Conservation (phyloP, 2,888 invertebrate species). For the Myathropa florea region DNA sequence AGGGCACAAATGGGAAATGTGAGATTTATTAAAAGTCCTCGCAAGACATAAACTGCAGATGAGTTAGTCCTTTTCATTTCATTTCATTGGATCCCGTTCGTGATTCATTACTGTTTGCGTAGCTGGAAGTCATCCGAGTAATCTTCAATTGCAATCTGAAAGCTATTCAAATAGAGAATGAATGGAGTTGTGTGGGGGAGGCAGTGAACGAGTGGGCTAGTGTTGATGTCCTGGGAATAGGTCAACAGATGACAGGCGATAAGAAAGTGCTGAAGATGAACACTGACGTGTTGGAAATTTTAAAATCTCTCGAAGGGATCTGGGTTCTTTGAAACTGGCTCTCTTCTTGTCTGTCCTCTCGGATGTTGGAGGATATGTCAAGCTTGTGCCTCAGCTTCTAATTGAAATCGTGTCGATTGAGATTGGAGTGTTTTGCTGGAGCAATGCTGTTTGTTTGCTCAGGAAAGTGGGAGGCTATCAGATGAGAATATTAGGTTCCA, state of each 20-base stretch:
- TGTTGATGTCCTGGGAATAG: conserved; percentile 44
- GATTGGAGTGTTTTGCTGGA: background rate
- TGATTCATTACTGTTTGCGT: conserved; percentile 68
- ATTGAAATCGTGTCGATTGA: conserved; percentile 42
- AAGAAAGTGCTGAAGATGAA: conserved; percentile 56
- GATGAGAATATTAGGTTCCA: background rate
- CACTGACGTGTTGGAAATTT: conserved; percentile 56
- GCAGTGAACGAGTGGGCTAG: background rate
- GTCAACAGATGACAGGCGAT: conserved; percentile 63
- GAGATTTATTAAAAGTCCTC: conserved; percentile 66
- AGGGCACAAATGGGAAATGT: conserved; percentile 29
- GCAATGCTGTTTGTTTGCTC: background rate
- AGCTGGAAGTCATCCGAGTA: conserved; percentile 56
- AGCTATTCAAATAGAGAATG: conserved; percentile 65
- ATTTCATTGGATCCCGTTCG: conserved; percentile 32
- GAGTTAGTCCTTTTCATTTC: conserved; percentile 60
- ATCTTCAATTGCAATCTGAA: conserved; percentile 68
- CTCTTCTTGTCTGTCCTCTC: background rate
- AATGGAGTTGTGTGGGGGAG: background rate
- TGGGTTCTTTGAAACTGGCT: background rate
- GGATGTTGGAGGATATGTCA: background rate
- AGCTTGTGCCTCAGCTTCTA: conserved; percentile 14
- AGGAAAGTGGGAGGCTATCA: conserved; percentile 2
- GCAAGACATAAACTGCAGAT: conserved; percentile 60
- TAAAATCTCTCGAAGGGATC: conserved; percentile 43